Base-by-base conservation (phyloP, 2,113 vertebrate species). In the Semnornis frantzii region DNA sequence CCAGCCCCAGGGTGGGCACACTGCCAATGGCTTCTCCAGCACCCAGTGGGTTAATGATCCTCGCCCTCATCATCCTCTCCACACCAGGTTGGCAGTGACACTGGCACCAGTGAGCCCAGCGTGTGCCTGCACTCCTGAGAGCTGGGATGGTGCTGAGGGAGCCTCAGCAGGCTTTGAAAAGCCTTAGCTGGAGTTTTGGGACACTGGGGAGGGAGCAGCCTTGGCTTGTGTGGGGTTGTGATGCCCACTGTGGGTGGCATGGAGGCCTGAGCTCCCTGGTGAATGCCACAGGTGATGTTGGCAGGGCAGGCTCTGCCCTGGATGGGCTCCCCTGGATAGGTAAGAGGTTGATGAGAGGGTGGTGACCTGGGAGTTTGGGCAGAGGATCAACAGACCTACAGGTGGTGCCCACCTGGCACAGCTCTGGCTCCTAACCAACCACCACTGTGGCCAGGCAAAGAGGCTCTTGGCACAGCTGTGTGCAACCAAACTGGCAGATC, bases 221-320 rank as follows among this genome's bases (percentile, higher is more conserved):
- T 15, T 19, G 52, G 25, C 7, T 4, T 8, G 4, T 6, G 44
- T 0, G 5, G 60, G 57, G 57, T 24, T 54, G 33, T 0, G n/a
- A 3, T 7, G 33, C 23, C 33, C 63, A 1, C 23, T 57, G 15
- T 16, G 1, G 1, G 0, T 30, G 62, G 74, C 6, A 0, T 66
- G 48, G 5, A 48, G 73, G 79, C 52, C 9, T 70, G 55, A 30
- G 34, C 0, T 18, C 10, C 39, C 31, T 4, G 1, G 28, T 5
- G 46, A 72, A 78, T 2, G 31, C 76, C 10, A 0, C 0, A 25
- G 10, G 25, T 1, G 31, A 5, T 5, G n/a, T 1, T 20, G 6
- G 13, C 1, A 1, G 18, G 18, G 19, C 30, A 57, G 57, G 71
- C 10, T 63, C 44, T 83, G 21, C 66, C 82, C 46, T 46, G 7